Evolutionary conservation across 2,797 vertebrate species (phyloP), one percentile per base, ranked within the genome.

Genomic region (Huso huso): DNA sequence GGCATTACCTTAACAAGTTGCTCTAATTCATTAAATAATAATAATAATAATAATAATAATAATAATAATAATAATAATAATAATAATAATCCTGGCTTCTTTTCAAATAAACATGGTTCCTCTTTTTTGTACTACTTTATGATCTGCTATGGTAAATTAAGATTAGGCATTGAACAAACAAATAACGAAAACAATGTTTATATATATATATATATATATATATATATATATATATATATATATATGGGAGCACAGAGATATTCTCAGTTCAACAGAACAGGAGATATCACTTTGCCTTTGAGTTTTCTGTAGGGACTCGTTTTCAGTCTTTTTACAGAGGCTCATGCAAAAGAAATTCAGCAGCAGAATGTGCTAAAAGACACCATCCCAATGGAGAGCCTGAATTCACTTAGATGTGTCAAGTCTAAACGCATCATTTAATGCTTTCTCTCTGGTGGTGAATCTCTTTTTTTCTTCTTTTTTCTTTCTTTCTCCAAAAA

Each of bases 381-480:
- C 58, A 68, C 12, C 66, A 63, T 66, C 55, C 70, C 64, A 61
- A 52, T 65, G 72, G 10, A 58, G 11, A 58, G 9, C 70, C 63
- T 76, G 64, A 23, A 69, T 73, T 61, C 62, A 71, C 62, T 68
- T 64, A 63, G 48, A 77, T 72, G 48, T 68, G 73, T 76, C 63
- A 76, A 66, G 63, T 76, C 70, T 75, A 74, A 78, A 82, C 57
- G n/a, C 68, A 70, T 76, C 48, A 73, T 72, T 8, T 52, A 55
- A 62, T n/a, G 0, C 13, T 62, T 71, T 18, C 66, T 73, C 48
- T 52, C 58, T 76, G 75, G 69, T 6, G 10, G 66, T 63, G 74
- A 75, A 78, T 73, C 69, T 69, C 11, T 77, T 71, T 73, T 73
- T 73, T 72, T 58, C 13, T 58, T n/a, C 12, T 53, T 58, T 58